phyloP scores from a whole-genome alignment of 2,888 invertebrate genomes.

The Orthosia cruda region DNA sequence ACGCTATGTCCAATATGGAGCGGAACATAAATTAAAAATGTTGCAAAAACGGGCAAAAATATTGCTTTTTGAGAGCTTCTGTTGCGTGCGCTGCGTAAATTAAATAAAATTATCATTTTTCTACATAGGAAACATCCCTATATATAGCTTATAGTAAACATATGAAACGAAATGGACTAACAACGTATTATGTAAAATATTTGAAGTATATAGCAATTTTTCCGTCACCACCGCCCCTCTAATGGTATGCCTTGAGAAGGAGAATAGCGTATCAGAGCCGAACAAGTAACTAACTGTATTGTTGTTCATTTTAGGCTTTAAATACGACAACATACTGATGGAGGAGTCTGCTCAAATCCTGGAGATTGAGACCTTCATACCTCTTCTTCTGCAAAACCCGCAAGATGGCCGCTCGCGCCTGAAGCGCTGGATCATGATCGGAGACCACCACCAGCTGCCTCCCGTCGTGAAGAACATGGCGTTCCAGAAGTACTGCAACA shows the following conservation, averaged over 20 bases:
- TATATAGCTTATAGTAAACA: too few relatives aligned
- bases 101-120: too few relatives aligned
- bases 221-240: not conserved
- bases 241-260: not conserved
- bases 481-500: slow-evolving; percentile 99
- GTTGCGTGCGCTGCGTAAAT: too few relatives aligned
- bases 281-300: not conserved
- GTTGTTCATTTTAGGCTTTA: slow-evolving; percentile 93
- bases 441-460: slow-evolving; percentile 99
- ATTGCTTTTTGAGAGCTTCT: too few relatives aligned
- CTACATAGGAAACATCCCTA: too few relatives aligned
- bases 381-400: slow-evolving; percentile 99
- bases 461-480: slow-evolving; percentile 99
- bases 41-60: too few relatives aligned
- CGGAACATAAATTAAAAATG: too few relatives aligned
- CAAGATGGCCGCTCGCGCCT: slow-evolving; percentile 98
- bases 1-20: too few relatives aligned
- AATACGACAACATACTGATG: slow-evolving; percentile 99
- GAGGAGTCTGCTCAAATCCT: slow-evolving; percentile 99
- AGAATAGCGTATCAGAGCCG: not conserved
- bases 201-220: not conserved
- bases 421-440: slow-evolving; percentile 99
- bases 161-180: too few relatives aligned
- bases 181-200: not conserved
- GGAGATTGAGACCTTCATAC: slow-evolving; percentile 99